These are phyloP conservation scores for Condylura cristata DNA, from an alignment of 2,113 vertebrate genomes.

Conservation along the genomic window DNA sequence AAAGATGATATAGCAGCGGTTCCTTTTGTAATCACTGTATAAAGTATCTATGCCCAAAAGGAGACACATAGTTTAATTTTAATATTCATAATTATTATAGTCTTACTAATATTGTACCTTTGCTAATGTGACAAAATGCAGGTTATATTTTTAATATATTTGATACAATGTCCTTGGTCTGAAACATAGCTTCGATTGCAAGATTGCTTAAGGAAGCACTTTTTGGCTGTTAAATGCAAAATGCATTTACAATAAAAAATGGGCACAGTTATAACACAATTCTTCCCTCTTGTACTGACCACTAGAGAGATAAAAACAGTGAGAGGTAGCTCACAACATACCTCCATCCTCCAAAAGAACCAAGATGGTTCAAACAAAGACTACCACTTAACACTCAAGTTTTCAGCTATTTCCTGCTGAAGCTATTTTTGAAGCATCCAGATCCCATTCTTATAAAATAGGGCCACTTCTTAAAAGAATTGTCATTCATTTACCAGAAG, in stretches of 20 bases:
- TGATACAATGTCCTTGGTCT: background rate
- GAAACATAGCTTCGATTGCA: conserved; percentile 10
- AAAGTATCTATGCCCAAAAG: background rate
- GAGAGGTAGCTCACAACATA: background rate
- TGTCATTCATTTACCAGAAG: background rate
- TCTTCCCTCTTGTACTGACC: background rate
- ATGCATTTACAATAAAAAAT: conserved; percentile 20
- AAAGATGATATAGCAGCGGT: background rate
- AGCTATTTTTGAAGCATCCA: background rate
- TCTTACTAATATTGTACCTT: background rate
- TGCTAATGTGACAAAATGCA: conserved; percentile 24
- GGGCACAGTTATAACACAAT: background rate
- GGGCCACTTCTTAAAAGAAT: background rate
- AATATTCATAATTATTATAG: conserved; percentile 34
- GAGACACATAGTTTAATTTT: background rate
- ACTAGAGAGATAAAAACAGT: conserved; percentile 35
- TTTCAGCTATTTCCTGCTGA: background rate
- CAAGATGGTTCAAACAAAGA: background rate
- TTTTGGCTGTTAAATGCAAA: background rate
- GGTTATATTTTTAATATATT: conserved; percentile 33
- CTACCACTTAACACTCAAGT: background rate
- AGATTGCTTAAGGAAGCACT: conserved; percentile 22
- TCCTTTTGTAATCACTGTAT: conserved; percentile 12
- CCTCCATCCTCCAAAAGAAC: conserved; percentile 2
- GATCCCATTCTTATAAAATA: background rate